phyloP scores from a whole-genome alignment of 2,888 invertebrate species.

The Acanthosepion lycidas region DNA sequence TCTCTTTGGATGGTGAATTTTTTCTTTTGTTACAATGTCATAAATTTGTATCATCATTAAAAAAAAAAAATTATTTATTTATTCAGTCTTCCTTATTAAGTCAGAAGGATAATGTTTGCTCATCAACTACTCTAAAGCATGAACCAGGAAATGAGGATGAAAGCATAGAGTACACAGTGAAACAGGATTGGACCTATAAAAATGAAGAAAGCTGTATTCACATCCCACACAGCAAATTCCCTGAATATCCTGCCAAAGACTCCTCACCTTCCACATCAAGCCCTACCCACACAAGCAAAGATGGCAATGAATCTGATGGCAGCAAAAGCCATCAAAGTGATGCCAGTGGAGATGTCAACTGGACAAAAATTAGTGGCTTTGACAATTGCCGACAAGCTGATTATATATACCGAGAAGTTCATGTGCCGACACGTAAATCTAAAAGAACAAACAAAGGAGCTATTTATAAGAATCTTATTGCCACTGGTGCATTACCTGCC shows the following conservation, averaged over 20 bases:
- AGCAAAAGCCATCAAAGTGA: conserved; percentile 34
- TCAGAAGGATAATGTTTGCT: not conserved
- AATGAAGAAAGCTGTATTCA: not conserved
- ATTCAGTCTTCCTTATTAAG: not conserved
- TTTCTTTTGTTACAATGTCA: too few relatives aligned
- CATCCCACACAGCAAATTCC: not conserved
- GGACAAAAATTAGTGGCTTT: not conserved
- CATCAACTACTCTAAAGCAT: not conserved
- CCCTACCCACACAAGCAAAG: not conserved
- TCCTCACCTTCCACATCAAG: not conserved
- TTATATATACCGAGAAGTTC: not conserved
- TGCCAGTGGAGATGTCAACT: not conserved
- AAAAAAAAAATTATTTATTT: not conserved
- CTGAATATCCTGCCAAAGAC: conserved; percentile 35
- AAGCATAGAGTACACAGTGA: not conserved
- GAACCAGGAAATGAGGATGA: not conserved
- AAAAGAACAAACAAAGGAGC: conserved; percentile 44
- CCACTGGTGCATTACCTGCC: conserved; percentile 17
- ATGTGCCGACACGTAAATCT: conserved; percentile 36
- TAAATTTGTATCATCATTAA: too few relatives aligned
- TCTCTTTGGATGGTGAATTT: too few relatives aligned
- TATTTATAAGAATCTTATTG: conserved; percentile 38
- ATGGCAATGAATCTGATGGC: conserved; percentile 39
- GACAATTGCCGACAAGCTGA: conserved; percentile 14
- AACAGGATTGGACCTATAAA: not conserved